These are phyloP conservation scores for Euwallacea fornicatus DNA, from an alignment of 1,140 invertebrate genomes.

Conservation along the genomic window DNA sequence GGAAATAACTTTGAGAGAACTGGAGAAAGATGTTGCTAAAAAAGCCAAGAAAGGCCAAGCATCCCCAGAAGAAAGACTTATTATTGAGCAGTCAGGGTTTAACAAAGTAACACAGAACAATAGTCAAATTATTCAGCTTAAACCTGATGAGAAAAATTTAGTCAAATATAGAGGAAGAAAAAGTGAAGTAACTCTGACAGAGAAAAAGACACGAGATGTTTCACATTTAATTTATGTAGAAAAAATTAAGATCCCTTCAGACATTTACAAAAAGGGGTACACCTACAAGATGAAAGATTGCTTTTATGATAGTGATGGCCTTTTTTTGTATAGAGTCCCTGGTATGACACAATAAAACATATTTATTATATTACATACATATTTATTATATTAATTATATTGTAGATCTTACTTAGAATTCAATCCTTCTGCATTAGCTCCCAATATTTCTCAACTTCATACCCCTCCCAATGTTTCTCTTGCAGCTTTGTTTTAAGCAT, in stretches of 20 bases:
- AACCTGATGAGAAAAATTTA: too few relatives aligned
- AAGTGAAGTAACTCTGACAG: slow-evolving; percentile 20
- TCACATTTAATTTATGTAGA: slow-evolving; percentile 57
- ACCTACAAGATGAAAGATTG: slow-evolving; percentile 74
- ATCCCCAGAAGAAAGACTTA: neutral
- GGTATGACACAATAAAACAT: slow-evolving; percentile 55
- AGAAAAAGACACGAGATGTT: slow-evolving; percentile 39
- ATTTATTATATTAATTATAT: too few relatives aligned
- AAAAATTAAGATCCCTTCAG: slow-evolving; percentile 66
- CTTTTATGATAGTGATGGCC: slow-evolving; percentile 75
- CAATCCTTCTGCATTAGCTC: neutral
- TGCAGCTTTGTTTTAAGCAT: slow-evolving; percentile 51
- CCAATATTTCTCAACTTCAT: slow-evolving; percentile 51
- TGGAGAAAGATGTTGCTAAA: slow-evolving; percentile 18
- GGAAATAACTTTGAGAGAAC: too few relatives aligned
- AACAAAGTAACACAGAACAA: too few relatives aligned
- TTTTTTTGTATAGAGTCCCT: slow-evolving; percentile 73
- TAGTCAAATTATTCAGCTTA: too few relatives aligned
- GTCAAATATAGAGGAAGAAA: neutral
- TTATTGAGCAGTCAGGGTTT: too few relatives aligned
- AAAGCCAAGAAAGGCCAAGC: slow-evolving; percentile 25
- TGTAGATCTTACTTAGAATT: too few relatives aligned
- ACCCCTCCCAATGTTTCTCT: slow-evolving; percentile 57
- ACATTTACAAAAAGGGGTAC: slow-evolving; percentile 60
- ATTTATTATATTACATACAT: too few relatives aligned